Conservation (phyloP, 2,797 vertebrate genomes). For the Urophycis tenuis region DNA sequence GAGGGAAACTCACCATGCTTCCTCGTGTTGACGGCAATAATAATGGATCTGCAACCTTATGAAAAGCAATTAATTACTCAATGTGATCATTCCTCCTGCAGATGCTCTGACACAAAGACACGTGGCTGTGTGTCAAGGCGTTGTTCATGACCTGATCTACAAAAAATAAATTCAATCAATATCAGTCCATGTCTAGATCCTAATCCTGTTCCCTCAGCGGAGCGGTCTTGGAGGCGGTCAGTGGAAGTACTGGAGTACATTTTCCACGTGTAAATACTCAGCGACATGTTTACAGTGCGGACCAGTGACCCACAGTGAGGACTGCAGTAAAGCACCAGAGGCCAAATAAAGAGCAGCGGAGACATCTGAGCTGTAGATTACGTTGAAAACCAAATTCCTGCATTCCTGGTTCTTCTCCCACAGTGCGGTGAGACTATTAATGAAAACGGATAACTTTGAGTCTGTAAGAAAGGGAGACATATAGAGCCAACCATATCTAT, state of each 20-base stretch:
- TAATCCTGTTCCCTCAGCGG: neutral
- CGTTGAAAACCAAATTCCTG: neutral
- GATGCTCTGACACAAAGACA: neutral
- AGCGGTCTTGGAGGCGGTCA: neutral
- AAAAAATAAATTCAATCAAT: neutral
- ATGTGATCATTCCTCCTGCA: neutral
- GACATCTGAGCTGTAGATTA: neutral
- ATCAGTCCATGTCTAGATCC: neutral
- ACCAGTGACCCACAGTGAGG: neutral
- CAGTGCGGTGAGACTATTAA: neutral
- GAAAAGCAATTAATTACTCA: neutral
- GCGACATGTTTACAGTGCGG: neutral
- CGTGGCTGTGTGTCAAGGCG: neutral
- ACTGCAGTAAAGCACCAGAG: constrained; percentile 3
- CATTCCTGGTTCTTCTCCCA: neutral
- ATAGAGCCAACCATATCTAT: neutral
- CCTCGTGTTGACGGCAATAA: too few relatives aligned
- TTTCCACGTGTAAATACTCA: neutral
- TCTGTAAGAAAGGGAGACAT: too few relatives aligned
- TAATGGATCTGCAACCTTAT: too few relatives aligned
- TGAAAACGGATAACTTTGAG: neutral
- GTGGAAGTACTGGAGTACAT: neutral
- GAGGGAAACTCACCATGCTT: too few relatives aligned
- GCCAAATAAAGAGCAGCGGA: neutral
- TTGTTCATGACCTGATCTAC: neutral